Evolutionary conservation across 2,113 vertebrate genomes (phyloP).

Genomic region (Sapayoa aenigma): DNA sequence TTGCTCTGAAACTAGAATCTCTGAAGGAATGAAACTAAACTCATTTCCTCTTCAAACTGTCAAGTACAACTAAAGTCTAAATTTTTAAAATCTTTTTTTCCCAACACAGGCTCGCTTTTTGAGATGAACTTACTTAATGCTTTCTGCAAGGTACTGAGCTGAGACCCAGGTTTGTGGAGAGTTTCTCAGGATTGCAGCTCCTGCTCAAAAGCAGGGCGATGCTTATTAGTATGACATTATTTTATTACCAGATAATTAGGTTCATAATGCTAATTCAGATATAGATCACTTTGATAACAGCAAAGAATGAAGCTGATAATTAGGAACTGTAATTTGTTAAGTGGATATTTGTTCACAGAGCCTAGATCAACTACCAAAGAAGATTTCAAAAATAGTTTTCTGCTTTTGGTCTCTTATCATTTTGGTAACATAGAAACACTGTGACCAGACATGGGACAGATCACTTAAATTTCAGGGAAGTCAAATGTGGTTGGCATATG

Average conservation of each 20-base stretch:
- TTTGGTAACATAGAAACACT: background rate
- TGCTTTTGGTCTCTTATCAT: background rate
- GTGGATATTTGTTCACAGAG: background rate
- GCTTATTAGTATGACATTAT: background rate
- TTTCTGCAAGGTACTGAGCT: background rate
- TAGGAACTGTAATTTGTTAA: background rate
- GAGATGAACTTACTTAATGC: background rate
- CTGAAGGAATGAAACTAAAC: background rate
- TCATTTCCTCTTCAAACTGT: background rate
- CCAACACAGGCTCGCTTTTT: background rate
- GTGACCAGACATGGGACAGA: background rate
- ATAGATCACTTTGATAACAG: background rate
- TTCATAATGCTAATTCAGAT: background rate
- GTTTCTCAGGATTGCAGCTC: background rate
- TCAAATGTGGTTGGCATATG: accelerated
- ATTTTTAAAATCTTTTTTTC: background rate
- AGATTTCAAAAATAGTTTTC: background rate
- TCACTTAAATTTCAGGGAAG: background rate
- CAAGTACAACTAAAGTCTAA: background rate
- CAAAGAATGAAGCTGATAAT: slow-evolving; percentile 1
- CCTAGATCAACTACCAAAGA: background rate
- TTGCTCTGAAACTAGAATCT: background rate
- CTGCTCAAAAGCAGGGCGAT: background rate
- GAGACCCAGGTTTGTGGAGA: background rate
- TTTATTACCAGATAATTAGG: slow-evolving; percentile 8